Evolutionary conservation across 53 echinoderm and acorn worm species (phyloP), one percentile per base, ranked within the genome.

Genomic region (Echinarachnius parma): DNA sequence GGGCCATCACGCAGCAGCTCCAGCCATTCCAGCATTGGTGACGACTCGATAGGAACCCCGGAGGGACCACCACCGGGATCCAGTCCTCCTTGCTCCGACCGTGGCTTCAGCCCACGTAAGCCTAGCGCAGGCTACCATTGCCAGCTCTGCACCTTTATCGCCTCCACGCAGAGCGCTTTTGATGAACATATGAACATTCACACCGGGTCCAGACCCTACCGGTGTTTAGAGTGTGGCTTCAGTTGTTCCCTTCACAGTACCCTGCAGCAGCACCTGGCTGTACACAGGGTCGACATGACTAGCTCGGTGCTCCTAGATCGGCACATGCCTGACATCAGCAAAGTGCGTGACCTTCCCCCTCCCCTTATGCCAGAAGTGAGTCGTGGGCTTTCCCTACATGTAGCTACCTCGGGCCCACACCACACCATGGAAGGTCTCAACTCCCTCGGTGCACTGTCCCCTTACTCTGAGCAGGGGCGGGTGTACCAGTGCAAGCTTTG

Each of bases 181-280:
- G 93, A 93, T 60, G 93, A 93, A 80, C 93, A 93, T 75, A 93
- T 89, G 87, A 93, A 93, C 83, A 89, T 93, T 19, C 93, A 93
- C 65, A 86, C 81, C 25, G 93, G 93, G 76, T 80, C 86, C 14
- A 79, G 89, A 49, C 93, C 93, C 60, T 93, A 86, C 68, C 86
- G 89, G 77, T 93, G 93, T 80, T 80, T 83, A 31, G 93, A 93
- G 84, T 93, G 93, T 59, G 86, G 86, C 34, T 93, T 93, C 78
- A 86, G 89, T 80, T 89, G 93, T 80, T 89, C 93, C 25, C 75
- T 89, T 34, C 93, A 93, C 53, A 93, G 86, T 79, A 86, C 93
- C 11, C 57, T 93, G 28, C 57, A 76, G 35, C 93, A 93, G 75
- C 93, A 93, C 66, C 75, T 93, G 60, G 84, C 89, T 27, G 66